These are phyloP conservation scores for Chironomus striatipennis DNA, from an alignment of 1,140 invertebrate genomes.

Conservation along the genomic window DNA sequence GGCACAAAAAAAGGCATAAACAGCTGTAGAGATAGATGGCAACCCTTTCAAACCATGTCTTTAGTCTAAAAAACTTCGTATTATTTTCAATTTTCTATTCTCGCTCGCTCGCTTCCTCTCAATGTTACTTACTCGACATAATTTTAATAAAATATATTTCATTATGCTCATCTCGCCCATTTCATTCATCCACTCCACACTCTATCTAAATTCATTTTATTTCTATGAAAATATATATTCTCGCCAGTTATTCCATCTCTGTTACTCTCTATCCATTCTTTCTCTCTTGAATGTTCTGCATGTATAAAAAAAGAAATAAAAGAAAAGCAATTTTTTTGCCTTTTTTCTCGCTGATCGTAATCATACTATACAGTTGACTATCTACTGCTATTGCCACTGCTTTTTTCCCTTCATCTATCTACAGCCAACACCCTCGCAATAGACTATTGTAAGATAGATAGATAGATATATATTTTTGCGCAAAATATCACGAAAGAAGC, in stretches of 20 bases:
- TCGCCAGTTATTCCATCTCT: not conserved
- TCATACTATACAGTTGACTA: not conserved
- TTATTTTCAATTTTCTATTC: not conserved
- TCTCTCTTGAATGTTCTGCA: not conserved
- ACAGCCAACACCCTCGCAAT: not conserved
- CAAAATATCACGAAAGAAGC: conserved; percentile 12
- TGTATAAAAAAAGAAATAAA: not conserved
- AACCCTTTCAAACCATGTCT: conserved; percentile 4
- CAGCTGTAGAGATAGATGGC: conserved; percentile 15
- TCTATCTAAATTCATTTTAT: not conserved
- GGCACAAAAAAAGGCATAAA: not conserved
- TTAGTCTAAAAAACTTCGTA: not conserved
- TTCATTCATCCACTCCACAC: not conserved
- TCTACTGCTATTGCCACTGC: not conserved
- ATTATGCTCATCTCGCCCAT: conserved; percentile 15
- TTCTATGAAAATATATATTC: not conserved
- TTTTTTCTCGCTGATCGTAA: not conserved
- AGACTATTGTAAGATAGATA: not conserved
- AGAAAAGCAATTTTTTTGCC: not conserved
- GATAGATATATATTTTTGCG: not conserved
- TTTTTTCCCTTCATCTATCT: not conserved
- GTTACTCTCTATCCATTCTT: not conserved
- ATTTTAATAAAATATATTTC: conserved; percentile 24
- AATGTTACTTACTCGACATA: not conserved
- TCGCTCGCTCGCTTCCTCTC: no score